Evolutionary conservation across 1,140 invertebrate species (phyloP), one percentile per base, ranked within the genome.

Genomic region (Pseudomyrmex dendroicus): DNA sequence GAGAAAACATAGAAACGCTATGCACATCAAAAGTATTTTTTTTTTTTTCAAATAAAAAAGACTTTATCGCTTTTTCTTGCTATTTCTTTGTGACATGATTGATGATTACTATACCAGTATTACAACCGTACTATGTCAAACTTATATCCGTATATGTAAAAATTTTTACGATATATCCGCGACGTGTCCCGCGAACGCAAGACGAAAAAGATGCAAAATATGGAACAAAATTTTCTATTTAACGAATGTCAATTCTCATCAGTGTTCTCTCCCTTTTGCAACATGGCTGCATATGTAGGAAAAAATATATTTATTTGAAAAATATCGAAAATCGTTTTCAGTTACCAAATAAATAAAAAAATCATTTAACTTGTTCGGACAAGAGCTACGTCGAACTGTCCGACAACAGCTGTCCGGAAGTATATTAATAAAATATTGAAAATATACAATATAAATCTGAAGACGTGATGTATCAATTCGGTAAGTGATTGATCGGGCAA

Each of bases 51-150:
- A 12, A 20, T 25, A 15, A 50, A 15, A 50, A n/a, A 25, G 46
- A 12, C 25, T 25, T 25, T 17, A 17, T 20, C 66, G 44, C 44
- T 80, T 44, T 56, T 80, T 44, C 46, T 72, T 72, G 76, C 76
- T 80, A 80, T 67, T 15, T 10, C 54, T 72, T 72, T 22, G 56
- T 12, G n/a, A 59, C 12, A 35, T 35, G 35, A 35, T 35, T 35
- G 61, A 59, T 50, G 46, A 80, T 80, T 61, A 25, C n/a, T 17
- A 35, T 35, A 80, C 76, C 76, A 80, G 66, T 80, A 80, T 80
- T 80, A 80, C 76, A 72, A 25, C 44, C 20, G 35, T 8, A 7
- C 57, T 63, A 61, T 44, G 50, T 56, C 66, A 57, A 82, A 72
- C 56, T 64, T 54, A 5, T 35, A 80, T 68, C 17, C 17, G 13